Evolutionary conservation across 1,140 invertebrate genomes (phyloP).

Genomic region (Ceratina australensis): DNA sequence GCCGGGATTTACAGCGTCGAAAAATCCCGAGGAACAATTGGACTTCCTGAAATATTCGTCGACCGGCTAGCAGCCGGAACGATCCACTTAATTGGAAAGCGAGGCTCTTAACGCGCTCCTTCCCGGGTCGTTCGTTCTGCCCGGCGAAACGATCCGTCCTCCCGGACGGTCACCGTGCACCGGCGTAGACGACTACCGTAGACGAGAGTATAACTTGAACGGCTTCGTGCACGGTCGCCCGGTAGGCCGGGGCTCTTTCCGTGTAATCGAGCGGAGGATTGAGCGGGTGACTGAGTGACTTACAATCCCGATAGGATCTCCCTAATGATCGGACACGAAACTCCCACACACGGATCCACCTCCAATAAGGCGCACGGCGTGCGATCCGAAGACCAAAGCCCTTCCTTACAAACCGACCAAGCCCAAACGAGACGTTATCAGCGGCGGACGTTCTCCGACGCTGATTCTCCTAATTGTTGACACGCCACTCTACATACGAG

Average conservation of each 20-base stretch:
- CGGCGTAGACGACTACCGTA: background rate
- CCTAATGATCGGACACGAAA: conserved; percentile 76
- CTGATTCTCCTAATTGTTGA: conserved; percentile 76
- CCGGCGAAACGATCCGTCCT: background rate
- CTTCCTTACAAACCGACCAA: conserved; percentile 13
- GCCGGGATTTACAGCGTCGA: background rate
- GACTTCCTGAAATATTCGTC: conserved; percentile 15
- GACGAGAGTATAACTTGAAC: conserved; percentile 22
- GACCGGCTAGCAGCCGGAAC: background rate
- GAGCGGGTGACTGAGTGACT: conserved; percentile 71
- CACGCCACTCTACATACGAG: conserved; percentile 62
- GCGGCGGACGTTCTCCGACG: conserved; percentile 64
- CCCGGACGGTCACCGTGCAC: background rate
- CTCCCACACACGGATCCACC: conserved; percentile 66
- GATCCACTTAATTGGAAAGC: conserved; percentile 19
- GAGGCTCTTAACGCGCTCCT: background rate
- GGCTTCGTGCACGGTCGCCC: conserved; percentile 1
- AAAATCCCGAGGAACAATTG: conserved; percentile 5
- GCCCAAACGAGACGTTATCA: conserved; percentile 64
- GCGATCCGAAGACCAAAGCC: conserved; percentile 49
- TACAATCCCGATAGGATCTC: conserved; percentile 75
- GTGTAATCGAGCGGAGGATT: conserved; percentile 65
- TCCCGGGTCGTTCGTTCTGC: background rate
- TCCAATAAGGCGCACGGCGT: conserved; percentile 23
- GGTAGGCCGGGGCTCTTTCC: conserved; percentile 46